phyloP scores from a whole-genome alignment of 2,797 vertebrate genomes.

The Parambassis ranga region DNA sequence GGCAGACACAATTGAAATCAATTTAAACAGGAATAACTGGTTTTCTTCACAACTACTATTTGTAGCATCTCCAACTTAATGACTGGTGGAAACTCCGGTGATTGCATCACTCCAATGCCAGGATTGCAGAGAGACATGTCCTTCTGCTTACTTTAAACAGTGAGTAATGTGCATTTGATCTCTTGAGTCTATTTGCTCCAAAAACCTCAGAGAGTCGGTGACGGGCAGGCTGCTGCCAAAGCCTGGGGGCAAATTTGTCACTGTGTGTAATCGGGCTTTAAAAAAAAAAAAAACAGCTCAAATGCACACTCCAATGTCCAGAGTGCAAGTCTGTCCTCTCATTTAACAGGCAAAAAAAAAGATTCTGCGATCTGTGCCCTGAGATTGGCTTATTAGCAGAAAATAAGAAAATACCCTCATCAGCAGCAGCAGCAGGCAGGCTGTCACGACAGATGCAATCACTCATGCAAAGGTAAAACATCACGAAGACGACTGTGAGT shows the following conservation, averaged over 20 bases:
- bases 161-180: conserved; percentile 57
- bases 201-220: conserved; percentile 12
- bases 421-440: conserved; percentile 12
- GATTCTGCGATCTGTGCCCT: conserved; percentile 17
- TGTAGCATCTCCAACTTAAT: not conserved
- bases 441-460: conserved; percentile 36
- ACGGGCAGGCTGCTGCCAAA: conserved; percentile 12
- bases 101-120: conserved; percentile 25
- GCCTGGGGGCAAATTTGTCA: conserved; percentile 21
- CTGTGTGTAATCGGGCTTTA: not conserved
- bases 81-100: conserved; percentile 4
- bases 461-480: not conserved
- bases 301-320: not conserved
- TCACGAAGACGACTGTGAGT: conserved; percentile 11
- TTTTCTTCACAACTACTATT: not conserved
- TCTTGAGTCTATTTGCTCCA: conserved; percentile 48
- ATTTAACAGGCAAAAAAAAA: conserved; percentile 9
- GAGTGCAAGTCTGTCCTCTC: not conserved
- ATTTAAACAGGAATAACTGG: not conserved
- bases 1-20: too few relatives aligned
- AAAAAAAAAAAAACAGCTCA: conserved; percentile 5
- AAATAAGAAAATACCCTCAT: conserved; percentile 21
- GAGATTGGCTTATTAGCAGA: conserved; percentile 35
- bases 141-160: conserved; percentile 42
- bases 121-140: conserved; percentile 33